Evolutionary conservation across 2,888 invertebrate species (phyloP), one percentile per base, ranked within the genome.

Genomic region (Adela reaumurella): DNA sequence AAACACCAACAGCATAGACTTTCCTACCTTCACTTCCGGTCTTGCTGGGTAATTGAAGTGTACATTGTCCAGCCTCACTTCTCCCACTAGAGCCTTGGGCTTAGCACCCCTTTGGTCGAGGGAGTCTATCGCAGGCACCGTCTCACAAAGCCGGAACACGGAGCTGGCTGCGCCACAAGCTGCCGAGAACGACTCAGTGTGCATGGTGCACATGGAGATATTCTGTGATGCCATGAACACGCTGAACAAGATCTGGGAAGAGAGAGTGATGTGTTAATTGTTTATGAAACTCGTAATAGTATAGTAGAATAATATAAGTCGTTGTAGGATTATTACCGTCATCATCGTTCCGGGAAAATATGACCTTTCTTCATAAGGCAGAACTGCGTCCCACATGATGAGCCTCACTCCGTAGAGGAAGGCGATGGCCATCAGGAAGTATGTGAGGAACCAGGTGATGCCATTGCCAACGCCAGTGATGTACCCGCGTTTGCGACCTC

Each of bases 41-140:
- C 94, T 70, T 0, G 92, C 85, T 0, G 94, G 94, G 64, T 94
- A 94, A 47, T 81, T 81, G 62, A 94, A 94, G 57, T 83, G 74
- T 1, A 93, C 82, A 55, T 87, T 81, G 55, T 83, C 82, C 56
- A 93, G 82, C 51, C 81, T 74, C 28, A 94, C 86, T 46, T 86
- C 83, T 0, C 93, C 93, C 2, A 65, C 70, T 1, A 87, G 80
- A 44, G 68, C 62, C n/a, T 68, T 62, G 0, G 87, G 87, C 18
- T 78, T 78, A 5, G 74, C 61, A 1, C 93, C 93, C 0, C 68
- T 65, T 11, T 74, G 68, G 28, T 83, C 79, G 51, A 86, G 64
- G 50, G 87, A 85, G 66, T 92, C 89, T 48, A 92, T 91, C 24
- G 68, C 64, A 0, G 92, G 90, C 51, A 78, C 65, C 48, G 87